Percentiles rank a stretch among this genome's conserved stretches.
Evolutionary conservation across 2,113 vertebrate genomes (phyloP).

Genomic region (Apteryx owenii): DNA sequence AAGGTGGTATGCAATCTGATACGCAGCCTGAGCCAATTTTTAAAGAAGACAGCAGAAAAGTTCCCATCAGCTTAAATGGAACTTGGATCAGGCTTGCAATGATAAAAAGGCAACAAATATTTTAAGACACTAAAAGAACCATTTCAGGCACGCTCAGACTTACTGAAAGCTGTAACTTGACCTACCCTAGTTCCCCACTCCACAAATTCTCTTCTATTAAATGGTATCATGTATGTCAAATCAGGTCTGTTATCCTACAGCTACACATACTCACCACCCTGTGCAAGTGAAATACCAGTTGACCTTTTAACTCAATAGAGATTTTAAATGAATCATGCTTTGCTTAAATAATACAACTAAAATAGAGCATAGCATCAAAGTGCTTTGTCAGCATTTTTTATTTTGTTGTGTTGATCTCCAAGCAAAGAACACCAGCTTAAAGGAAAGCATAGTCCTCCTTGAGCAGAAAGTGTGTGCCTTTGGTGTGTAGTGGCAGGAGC

Average conservation of each 20-base stretch:
- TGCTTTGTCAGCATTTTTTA: background rate
- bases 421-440: background rate
- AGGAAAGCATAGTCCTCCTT: background rate
- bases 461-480: background rate
- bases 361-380: background rate
- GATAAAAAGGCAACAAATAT: slow-evolving; percentile 61
- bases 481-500: background rate
- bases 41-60: slow-evolving; percentile 33
- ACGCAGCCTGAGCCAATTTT: background rate
- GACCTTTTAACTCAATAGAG: background rate
- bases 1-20: slow-evolving; percentile 62
- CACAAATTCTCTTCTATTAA: slow-evolving; percentile 51
- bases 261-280: background rate
- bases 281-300: background rate
- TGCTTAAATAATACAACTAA: background rate
- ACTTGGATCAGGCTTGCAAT: slow-evolving; percentile 31
- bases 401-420: background rate
- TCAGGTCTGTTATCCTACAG: background rate
- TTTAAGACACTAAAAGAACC: slow-evolving; percentile 50
- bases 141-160: slow-evolving; percentile 46
- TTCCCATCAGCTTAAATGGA: slow-evolving; percentile 48
- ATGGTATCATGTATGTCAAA: slow-evolving; percentile 18
- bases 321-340: background rate
- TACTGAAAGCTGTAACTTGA: slow-evolving; percentile 63
- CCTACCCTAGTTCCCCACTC: background rate